Base-by-base conservation (phyloP, 2,113 vertebrate genomes). In the Larimichthys crocea region DNA sequence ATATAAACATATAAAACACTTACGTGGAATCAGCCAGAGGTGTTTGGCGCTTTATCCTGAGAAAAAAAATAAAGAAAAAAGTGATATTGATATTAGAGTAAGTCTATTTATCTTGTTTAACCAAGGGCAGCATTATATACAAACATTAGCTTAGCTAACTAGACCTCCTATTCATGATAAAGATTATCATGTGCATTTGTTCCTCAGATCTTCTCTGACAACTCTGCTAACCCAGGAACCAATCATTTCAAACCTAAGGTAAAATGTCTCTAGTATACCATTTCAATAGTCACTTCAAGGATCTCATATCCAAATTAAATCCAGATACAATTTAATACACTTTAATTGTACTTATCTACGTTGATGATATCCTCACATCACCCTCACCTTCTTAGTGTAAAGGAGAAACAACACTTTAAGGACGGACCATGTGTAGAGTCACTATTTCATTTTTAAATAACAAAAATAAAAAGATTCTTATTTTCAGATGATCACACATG, bases 31-130 rank as follows among this genome's bases (percentile, higher is more conserved):
- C 86, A 79, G 74, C 11, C 26, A 52, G 60, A 82, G 80, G 48
- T 1, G 62, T 68, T 74, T 93, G 89, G 17, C 84, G 90, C 82
- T 91, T 94, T 48, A 83, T 80, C 86, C 94, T 95, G 60, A 77
- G 53, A 87, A 75, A 67, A 65, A 35, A 55, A 31, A 17, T 7
- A 35, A 31, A 5, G 4, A 31, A 24, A 20, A 20, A 22, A 31
- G 2, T 0, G 2, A 3, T 59, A 26, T 66, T 57, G 8, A 59
- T 53, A 12, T n/a, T 3, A 77, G 16, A 70, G 5, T 9, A 31
- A 35, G 17, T 42, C 26, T 3, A 42, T 17, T n/a, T 12, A 50
- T 10, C 26, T n/a, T 53, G 19, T 6, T 61, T 15, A 69, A 61
- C 46, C 31, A 68, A 42, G 10, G 4, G 14, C 15, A 76, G 2